phyloP scores from a whole-genome alignment of 1,140 invertebrate genomes.

The Samia ricini region DNA sequence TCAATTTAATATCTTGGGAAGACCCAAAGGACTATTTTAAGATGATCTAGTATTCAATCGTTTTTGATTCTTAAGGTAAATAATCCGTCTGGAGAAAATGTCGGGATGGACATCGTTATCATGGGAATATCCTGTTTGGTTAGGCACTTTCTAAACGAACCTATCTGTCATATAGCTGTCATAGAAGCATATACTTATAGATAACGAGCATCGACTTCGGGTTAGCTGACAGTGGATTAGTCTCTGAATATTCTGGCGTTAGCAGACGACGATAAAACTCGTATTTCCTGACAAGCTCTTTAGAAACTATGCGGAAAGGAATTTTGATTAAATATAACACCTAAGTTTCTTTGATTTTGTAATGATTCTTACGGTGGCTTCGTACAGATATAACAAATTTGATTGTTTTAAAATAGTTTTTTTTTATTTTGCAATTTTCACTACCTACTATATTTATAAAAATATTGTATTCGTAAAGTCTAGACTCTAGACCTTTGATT shows the following conservation, averaged over 20 bases:
- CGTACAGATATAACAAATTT: too few species aligned
- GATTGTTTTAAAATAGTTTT: too few species aligned
- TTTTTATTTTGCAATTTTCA: too few species aligned
- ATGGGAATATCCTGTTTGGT: slow-evolving; percentile 60
- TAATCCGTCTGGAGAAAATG: not conserved
- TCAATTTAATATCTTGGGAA: too few species aligned
- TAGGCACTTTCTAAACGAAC: slow-evolving; percentile 49
- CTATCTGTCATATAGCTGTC: slow-evolving; percentile 68
- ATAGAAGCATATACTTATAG: slow-evolving; percentile 40
- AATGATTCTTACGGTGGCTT: too few species aligned
- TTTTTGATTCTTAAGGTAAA: not conserved
- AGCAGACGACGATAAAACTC: not conserved
- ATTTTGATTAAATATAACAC: too few species aligned
- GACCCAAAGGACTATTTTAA: too few species aligned
- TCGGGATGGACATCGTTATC: slow-evolving; percentile 60
- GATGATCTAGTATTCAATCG: not conserved
- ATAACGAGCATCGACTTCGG: slow-evolving; percentile 45
- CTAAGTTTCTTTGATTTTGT: too few species aligned
- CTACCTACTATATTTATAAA: too few species aligned
- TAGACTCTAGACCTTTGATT: too few species aligned
- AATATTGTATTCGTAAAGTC: too few species aligned
- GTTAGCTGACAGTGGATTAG: slow-evolving; percentile 13
- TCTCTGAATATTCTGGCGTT: not conserved
- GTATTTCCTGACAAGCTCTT: not conserved
- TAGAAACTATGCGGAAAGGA: not conserved